Evolutionary conservation across 2,113 vertebrate genomes (phyloP).

Genomic region (Pyxicephalus adspersus): DNA sequence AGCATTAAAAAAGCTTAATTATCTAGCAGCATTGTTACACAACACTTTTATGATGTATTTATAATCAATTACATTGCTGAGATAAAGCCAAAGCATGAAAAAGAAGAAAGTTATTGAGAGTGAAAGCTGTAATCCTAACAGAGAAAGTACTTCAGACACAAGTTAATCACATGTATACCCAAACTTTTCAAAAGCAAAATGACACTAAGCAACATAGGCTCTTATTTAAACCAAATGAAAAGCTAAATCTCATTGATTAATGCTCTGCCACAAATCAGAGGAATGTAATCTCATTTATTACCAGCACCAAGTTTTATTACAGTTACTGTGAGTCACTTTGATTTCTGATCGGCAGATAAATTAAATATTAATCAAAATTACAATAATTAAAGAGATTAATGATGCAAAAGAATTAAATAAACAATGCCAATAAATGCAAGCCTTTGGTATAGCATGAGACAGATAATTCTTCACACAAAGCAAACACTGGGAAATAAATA

Average conservation of each 20-base stretch:
- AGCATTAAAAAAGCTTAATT: not conserved
- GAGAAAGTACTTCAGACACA: conserved; percentile 11
- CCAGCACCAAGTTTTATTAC: not conserved
- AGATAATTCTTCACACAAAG: too few species aligned
- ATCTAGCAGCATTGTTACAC: not conserved
- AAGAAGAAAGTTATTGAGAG: not conserved
- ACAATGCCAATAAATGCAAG: too few species aligned
- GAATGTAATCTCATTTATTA: conserved; percentile 24
- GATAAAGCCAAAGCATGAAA: conserved; percentile 17
- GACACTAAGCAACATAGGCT: conserved; percentile 2
- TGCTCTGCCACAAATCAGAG: conserved; percentile 31
- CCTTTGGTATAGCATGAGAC: too few species aligned
- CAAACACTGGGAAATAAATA: too few species aligned
- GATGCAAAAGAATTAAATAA: not conserved
- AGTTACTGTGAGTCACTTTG: not conserved
- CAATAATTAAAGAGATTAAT: conserved; percentile 1
- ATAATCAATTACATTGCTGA: conserved; percentile 21
- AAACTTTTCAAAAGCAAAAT: conserved; percentile 25
- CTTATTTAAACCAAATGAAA: not conserved
- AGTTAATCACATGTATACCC: conserved; percentile 20
- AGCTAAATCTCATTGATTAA: conserved; percentile 35
- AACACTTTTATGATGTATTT: not conserved
- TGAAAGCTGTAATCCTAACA: conserved; percentile 1
- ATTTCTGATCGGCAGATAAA: conserved; percentile 35
- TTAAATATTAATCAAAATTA: not conserved